Percentiles rank a stretch among this genome's conserved stretches.
Evolutionary conservation across 2,888 invertebrate genomes (phyloP).

Genomic region (Pinctada fucata): DNA sequence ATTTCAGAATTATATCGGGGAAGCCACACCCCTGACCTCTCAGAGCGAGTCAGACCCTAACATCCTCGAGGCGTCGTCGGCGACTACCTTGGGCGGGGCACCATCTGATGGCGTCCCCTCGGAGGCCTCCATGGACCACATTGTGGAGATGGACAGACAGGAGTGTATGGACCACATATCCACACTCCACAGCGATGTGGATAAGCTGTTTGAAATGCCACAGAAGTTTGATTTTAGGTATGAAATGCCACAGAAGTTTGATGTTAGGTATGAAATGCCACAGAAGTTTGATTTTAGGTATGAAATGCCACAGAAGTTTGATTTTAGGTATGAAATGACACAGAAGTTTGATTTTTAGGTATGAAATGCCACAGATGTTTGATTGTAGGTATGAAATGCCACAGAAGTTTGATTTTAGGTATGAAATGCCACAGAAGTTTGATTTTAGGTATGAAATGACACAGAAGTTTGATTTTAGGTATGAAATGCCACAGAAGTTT

Average conservation of each 20-base stretch:
- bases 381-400: too few species aligned
- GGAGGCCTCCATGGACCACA: conserved; percentile 8
- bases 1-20: conserved; percentile 38
- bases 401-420: too few species aligned
- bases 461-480: too few species aligned
- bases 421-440: too few species aligned
- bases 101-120: not conserved
- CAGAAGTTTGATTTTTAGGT: too few species aligned
- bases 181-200: conserved; percentile 54
- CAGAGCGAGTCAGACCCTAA: not conserved
- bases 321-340: not conserved
- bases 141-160: conserved; percentile 33
- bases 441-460: too few species aligned
- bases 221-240: conserved; percentile 43
- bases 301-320: not conserved
- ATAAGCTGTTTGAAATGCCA: conserved; percentile 53
- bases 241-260: not conserved
- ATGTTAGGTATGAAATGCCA: not conserved
- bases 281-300: not conserved
- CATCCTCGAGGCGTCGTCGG: conserved; percentile 9
- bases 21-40: conserved; percentile 11
- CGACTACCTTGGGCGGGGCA: conserved; percentile 8
- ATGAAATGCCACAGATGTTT: too few species aligned
- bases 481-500: too few species aligned
- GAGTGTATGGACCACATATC: conserved; percentile 38